phyloP scores from a whole-genome alignment of 1,140 invertebrate genomes.

The Pectinophora gossypiella region DNA sequence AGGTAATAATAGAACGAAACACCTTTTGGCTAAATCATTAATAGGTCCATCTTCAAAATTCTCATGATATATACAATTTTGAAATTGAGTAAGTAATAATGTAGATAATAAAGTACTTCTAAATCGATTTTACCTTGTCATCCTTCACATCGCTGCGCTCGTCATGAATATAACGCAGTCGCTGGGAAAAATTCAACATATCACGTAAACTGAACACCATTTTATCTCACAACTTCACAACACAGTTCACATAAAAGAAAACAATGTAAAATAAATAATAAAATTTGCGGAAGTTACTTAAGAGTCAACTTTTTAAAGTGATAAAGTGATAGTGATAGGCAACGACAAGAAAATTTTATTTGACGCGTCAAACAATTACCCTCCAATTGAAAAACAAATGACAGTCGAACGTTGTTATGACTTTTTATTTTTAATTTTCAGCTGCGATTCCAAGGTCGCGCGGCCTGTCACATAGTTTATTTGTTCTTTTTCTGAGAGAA shows the following conservation, averaged over 20 bases:
- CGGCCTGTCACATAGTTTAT: no score
- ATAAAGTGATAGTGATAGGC: conserved; percentile 7
- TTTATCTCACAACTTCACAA: conserved; percentile 12
- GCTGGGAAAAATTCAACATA: conserved; percentile 28
- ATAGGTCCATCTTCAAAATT: no score
- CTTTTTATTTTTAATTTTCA: not conserved
- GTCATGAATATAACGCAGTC: conserved; percentile 46
- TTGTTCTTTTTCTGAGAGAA: no score
- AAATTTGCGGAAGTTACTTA: conserved; percentile 3
- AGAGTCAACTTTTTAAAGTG: conserved; percentile 1
- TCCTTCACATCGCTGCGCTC: conserved; percentile 36
- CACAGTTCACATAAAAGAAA: not conserved
- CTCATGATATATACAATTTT: no score
- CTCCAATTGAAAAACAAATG: conserved; percentile 1
- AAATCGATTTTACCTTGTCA: conserved; percentile 9
- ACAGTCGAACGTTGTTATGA: not conserved
- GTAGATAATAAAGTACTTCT: no score
- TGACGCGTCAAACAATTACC: conserved; percentile 17
- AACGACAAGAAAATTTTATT: not conserved
- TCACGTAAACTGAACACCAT: conserved; percentile 59
- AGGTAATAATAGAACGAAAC: no score
- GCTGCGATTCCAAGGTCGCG: no score
- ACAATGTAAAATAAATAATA: not conserved
- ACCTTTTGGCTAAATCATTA: no score
- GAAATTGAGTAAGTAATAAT: conserved; percentile 1